A percentile compares a stretch with the other conserved stretches of the same genome.
These are phyloP conservation scores for Pristionchus mayeri DNA, from an alignment of 2,888 invertebrate genomes.

Conservation along the genomic window DNA sequence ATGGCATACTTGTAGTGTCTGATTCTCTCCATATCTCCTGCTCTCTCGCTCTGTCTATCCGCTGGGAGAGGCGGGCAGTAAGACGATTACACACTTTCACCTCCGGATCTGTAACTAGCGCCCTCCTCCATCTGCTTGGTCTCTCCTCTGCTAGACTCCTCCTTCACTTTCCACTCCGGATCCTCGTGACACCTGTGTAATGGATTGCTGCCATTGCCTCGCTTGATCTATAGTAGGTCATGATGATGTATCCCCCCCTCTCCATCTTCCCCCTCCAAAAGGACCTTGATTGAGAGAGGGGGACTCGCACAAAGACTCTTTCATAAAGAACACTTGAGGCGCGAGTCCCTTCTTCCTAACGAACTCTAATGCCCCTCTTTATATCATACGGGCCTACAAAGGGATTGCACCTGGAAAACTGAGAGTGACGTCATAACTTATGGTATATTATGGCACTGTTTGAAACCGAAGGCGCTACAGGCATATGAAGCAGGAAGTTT, in stretches of 20 bases:
- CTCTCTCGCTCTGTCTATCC: not conserved
- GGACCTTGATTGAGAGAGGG: slow-evolving; percentile 39
- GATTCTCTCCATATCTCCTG: not conserved
- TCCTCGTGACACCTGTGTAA: too few species aligned
- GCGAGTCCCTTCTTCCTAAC: not conserved
- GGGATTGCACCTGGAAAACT: not conserved
- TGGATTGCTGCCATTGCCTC: too few species aligned
- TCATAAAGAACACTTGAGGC: slow-evolving; percentile 33
- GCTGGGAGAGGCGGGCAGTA: not conserved
- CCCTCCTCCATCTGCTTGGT: not conserved
- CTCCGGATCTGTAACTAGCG: not conserved
- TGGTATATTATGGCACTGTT: too few species aligned
- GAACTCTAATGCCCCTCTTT: slow-evolving; percentile 13
- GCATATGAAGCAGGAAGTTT: too few species aligned
- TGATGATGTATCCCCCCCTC: not conserved
- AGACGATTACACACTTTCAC: not conserved
- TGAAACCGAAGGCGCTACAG: too few species aligned
- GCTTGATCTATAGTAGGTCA: not conserved
- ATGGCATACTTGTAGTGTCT: too few species aligned
- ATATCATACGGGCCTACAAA: not conserved
- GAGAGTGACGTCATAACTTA: too few species aligned
- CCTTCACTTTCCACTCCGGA: too few species aligned
- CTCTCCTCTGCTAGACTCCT: not conserved
- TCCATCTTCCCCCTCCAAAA: not conserved
- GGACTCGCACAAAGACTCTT: not conserved